Conservation (phyloP, 1,140 invertebrate species). For the Papilio helenus region DNA sequence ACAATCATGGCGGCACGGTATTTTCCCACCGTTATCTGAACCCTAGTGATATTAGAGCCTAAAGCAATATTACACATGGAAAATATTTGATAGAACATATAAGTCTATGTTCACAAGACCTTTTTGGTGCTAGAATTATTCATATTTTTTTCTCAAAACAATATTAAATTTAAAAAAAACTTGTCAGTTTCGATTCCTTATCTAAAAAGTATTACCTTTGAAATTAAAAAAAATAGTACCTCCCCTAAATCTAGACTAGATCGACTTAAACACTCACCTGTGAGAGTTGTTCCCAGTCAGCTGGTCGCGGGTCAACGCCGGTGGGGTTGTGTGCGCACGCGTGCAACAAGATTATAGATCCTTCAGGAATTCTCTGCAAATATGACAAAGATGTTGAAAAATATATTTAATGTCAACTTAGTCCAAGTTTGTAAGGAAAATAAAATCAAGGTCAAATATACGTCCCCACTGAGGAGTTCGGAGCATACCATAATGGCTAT, state of each 20-base stretch:
- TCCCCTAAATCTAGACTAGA: no score
- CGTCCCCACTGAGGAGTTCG: no score
- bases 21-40: constrained; percentile 17
- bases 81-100: neutral
- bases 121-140: neutral
- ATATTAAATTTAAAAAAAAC: no score
- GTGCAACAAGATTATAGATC: constrained; percentile 96
- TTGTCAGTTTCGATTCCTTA: no score
- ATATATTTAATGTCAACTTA: no score
- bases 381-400: no score
- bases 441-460: no score
- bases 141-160: neutral
- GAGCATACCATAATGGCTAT: no score
- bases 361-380: constrained; percentile 95
- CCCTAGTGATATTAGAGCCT: constrained; percentile 9
- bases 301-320: constrained; percentile 96
- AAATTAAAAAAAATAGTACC: no score
- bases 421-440: no score
- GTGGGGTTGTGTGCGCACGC: constrained; percentile 99
- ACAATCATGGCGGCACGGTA: constrained; percentile 12
- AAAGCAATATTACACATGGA: neutral
- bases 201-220: no score
- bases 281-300: constrained; percentile 95
- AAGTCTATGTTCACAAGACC: neutral
- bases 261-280: constrained; percentile 52